Base-by-base conservation (phyloP, 2,797 vertebrate species). In the Toxotes lorentzi region DNA sequence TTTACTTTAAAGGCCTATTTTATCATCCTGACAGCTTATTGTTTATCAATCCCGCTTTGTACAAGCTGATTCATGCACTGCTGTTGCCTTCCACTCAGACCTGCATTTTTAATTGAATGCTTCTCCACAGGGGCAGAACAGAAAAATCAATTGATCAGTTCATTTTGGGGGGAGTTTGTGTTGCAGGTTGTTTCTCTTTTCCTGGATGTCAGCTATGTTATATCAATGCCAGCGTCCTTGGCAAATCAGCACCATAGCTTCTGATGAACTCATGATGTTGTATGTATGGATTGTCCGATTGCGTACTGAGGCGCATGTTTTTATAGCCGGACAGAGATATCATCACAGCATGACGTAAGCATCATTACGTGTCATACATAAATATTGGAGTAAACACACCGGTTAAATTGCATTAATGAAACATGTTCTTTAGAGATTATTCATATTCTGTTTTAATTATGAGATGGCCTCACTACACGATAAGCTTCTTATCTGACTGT, bases 401-500 rank as follows among this genome's bases (percentile, higher is more conserved):
- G 64, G 72, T 76, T 78, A 69, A 27, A 70, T 65, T 82, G 62
- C 73, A 68, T 86, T 90, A 91, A 84, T 83, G 61, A 79, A 86
- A 81, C 79, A 68, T 81, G 75, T 72, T 87, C 76, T 72, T 69
- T 24, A 68, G 84, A 84, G 90, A 92, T 92, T 86, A 91, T 87
- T 85, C 75, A 82, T 78, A 86, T 83, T 86, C 75, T 63, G 48
- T 87, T 90, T 90, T 91, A 93, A 91, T 93, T 90, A 93, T 82
- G 86, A 85, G 79, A 90, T 88, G 91, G 90, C 86, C 64, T 89
- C 86, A 81, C 69, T 51, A 56, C 56, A 78, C 48, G 77, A 86
- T 92, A 93, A 92, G 90, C 90, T 69, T 62, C 88, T 93, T 92
- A 92, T 93, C 86, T 76, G 73, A 78, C 77, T 79, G 64, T 80